Conservation (phyloP, 2,888 invertebrate species). For the Listrodromus nycthemerus region DNA sequence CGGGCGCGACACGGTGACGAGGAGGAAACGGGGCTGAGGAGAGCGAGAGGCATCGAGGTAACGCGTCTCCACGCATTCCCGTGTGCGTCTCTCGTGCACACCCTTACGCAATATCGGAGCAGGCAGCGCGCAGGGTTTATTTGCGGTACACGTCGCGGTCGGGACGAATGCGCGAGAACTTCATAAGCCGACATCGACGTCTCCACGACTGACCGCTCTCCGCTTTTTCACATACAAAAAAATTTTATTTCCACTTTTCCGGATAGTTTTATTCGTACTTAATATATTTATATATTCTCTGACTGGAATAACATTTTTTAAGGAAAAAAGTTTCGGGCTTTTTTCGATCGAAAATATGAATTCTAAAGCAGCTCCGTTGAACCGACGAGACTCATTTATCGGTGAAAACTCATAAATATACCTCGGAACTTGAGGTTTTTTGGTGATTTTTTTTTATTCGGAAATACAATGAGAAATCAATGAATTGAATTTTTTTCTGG, state of each 20-base stretch:
- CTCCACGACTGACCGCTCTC: not conserved
- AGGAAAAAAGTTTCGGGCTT: too few relatives aligned
- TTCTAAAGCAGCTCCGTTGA: too few relatives aligned
- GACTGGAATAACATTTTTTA: too few relatives aligned
- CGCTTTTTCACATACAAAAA: not conserved
- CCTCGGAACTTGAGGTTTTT: too few relatives aligned
- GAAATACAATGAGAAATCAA: not conserved
- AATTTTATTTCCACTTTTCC: too few relatives aligned
- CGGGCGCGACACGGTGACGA: slow-evolving; percentile 46
- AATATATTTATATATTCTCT: too few relatives aligned
- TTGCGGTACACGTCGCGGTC: slow-evolving; percentile 65
- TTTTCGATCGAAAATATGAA: too few relatives aligned
- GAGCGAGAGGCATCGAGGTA: slow-evolving; percentile 31
- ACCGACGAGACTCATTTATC: too few relatives aligned
- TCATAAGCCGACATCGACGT: slow-evolving; percentile 7
- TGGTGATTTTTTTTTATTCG: not conserved
- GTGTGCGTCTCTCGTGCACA: slow-evolving; percentile 71
- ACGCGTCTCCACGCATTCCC: slow-evolving; percentile 73
- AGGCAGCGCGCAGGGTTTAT: slow-evolving; percentile 70
- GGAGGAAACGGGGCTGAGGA: slow-evolving; percentile 27
- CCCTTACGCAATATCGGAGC: slow-evolving; percentile 67
- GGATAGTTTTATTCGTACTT: too few relatives aligned
- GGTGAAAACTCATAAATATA: too few relatives aligned
- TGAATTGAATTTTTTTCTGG: not conserved
- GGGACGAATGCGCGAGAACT: not conserved